These are phyloP conservation scores for Brienomyrus brachyistius DNA, from an alignment of 2,113 vertebrate species.

Conservation along the genomic window DNA sequence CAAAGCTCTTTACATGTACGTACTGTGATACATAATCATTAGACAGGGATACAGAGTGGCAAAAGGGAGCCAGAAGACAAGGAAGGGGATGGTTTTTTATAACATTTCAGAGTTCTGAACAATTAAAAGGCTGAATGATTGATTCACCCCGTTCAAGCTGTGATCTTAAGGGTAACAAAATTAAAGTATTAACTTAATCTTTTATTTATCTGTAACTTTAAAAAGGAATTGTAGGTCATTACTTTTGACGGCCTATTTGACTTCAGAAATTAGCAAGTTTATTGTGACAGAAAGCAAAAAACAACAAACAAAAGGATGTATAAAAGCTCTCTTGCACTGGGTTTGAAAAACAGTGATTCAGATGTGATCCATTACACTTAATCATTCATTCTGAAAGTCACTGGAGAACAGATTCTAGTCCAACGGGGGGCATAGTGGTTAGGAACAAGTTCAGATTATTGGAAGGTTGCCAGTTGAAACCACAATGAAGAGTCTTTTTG, in stretches of 20 bases:
- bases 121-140: not conserved
- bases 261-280: not conserved
- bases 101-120: not conserved
- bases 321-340: not conserved
- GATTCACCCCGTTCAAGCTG: not conserved
- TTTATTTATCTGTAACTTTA: not conserved
- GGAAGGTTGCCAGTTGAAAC: not conserved
- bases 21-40: no score
- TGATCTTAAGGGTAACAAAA: not conserved
- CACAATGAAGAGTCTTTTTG: not conserved
- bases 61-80: no score
- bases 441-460: not conserved
- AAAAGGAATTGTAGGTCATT: not conserved
- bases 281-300: not conserved
- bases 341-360: not conserved
- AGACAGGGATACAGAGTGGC: no score
- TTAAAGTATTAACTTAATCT: not conserved
- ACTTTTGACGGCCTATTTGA: not conserved
- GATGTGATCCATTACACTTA: not conserved
- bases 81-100: not conserved
- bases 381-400: not conserved
- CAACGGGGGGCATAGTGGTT: not conserved
- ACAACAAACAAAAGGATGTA: not conserved
- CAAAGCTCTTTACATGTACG: no score
- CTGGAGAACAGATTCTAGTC: not conserved